A percentile compares a stretch with the other conserved stretches of the same genome.
Evolutionary conservation across 1,140 invertebrate genomes (phyloP).

Genomic region (Drosophila chauvacae): DNA sequence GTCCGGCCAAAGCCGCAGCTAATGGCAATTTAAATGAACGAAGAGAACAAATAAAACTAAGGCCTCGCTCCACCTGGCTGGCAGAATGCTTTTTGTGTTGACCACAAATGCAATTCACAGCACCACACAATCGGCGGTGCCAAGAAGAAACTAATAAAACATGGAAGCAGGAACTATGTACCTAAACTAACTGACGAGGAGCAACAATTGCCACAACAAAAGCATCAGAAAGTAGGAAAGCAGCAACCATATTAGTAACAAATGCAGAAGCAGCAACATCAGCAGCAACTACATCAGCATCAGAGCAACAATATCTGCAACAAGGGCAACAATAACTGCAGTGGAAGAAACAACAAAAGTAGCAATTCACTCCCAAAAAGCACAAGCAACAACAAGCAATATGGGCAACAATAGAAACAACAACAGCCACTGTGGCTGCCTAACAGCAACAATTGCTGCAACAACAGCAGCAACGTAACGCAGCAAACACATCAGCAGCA

Average conservation of each 20-base stretch:
- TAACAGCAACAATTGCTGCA: slow-evolving; percentile 14
- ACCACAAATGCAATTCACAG: slow-evolving; percentile 79
- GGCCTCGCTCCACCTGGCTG: slow-evolving; percentile 13
- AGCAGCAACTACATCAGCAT: background rate
- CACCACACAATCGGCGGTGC: slow-evolving; percentile 61
- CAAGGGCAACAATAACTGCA: background rate
- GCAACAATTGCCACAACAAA: background rate
- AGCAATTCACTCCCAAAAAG: background rate
- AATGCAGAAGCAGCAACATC: background rate
- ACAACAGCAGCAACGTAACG: slow-evolving; percentile 10
- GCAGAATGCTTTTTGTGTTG: slow-evolving; percentile 54
- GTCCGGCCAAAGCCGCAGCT: slow-evolving; percentile 55
- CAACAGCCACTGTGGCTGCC: background rate
- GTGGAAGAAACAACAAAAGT: background rate
- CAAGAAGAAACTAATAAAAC: slow-evolving; percentile 68
- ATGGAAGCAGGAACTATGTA: slow-evolving; percentile 56
- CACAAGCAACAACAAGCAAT: background rate
- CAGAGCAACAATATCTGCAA: background rate
- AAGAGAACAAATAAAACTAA: slow-evolving; percentile 29
- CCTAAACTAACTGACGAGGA: slow-evolving; percentile 57
- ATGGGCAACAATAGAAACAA: slow-evolving; percentile 2
- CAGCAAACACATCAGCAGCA: slow-evolving; percentile 27
- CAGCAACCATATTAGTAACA: slow-evolving; percentile 7
- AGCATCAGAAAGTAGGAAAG: background rate
- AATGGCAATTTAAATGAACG: slow-evolving; percentile 75